A percentile compares a stretch with the other conserved stretches of the same genome.
phyloP scores from a whole-genome alignment of 1,140 invertebrate species.

The Pseudomyrmex pallidus region DNA sequence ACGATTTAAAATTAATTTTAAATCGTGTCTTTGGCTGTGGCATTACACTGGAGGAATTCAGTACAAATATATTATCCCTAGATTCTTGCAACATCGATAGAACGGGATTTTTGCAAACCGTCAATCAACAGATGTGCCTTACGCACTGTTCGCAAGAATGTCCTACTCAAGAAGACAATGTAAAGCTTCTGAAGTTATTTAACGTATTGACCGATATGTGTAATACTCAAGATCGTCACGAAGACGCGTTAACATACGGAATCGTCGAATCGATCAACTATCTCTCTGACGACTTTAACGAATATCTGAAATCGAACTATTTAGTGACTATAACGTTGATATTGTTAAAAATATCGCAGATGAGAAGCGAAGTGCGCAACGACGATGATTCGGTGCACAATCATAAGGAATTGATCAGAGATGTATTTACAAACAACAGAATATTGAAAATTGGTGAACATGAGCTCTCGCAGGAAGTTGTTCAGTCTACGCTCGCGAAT shows the following conservation, averaged over 20 bases:
- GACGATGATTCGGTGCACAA: background rate
- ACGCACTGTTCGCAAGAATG: slow-evolving; percentile 73
- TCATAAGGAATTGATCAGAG: slow-evolving; percentile 58
- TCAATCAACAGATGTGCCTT: slow-evolving; percentile 85
- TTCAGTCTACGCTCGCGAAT: slow-evolving; percentile 70
- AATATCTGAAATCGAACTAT: slow-evolving; percentile 82
- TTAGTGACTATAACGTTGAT: slow-evolving; percentile 81
- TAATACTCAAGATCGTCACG: slow-evolving; percentile 64
- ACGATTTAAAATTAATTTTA: slow-evolving; percentile 85
- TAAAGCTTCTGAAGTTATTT: slow-evolving; percentile 77
- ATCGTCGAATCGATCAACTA: slow-evolving; percentile 76
- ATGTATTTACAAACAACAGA: slow-evolving; percentile 71
- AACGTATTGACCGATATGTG: slow-evolving; percentile 76
- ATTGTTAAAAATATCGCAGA: slow-evolving; percentile 74
- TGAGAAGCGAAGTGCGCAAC: background rate
- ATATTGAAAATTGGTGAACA: slow-evolving; percentile 62
- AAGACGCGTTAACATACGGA: slow-evolving; percentile 77
- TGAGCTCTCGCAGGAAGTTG: slow-evolving; percentile 71
- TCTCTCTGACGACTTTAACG: slow-evolving; percentile 72
- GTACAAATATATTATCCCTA: slow-evolving; percentile 85
- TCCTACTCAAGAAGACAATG: slow-evolving; percentile 60
- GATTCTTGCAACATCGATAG: slow-evolving; percentile 85
- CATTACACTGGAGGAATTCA: slow-evolving; percentile 82
- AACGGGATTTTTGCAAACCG: slow-evolving; percentile 85
- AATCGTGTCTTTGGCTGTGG: slow-evolving; percentile 82